phyloP scores from a whole-genome alignment of 2,113 vertebrate species.

The Catharus fuscescens region DNA sequence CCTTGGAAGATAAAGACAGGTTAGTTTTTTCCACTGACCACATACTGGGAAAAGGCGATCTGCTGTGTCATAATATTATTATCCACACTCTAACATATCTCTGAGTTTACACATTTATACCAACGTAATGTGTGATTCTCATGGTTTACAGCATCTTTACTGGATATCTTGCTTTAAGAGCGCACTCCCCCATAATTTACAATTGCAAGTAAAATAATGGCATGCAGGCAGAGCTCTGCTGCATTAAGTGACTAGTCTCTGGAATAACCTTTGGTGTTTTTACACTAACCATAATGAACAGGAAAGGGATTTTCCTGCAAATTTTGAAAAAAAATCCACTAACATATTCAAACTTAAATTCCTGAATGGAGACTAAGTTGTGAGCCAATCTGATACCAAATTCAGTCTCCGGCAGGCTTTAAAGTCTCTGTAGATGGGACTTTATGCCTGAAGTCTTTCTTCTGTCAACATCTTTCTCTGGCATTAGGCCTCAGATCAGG shows the following conservation, averaged over 20 bases:
- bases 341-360: neutral
- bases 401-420: neutral
- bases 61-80: neutral
- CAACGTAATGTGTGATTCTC: neutral
- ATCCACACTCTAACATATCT: neutral
- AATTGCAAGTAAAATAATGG: neutral
- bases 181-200: neutral
- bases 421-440: neutral
- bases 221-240: neutral
- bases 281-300: neutral
- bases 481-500: neutral
- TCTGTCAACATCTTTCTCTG: neutral
- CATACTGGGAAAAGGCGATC: accelerated
- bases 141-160: neutral
- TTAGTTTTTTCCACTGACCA: neutral
- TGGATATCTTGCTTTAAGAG: neutral
- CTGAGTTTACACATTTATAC: neutral
- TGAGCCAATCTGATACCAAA: neutral
- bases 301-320: neutral
- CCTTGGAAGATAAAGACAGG: neutral
- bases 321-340: neutral
- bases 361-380: neutral
- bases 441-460: neutral
- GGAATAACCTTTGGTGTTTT: neutral
- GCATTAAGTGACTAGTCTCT: neutral